Conservation (phyloP, 2,113 vertebrate genomes). For the Eubucco bourcierii region DNA sequence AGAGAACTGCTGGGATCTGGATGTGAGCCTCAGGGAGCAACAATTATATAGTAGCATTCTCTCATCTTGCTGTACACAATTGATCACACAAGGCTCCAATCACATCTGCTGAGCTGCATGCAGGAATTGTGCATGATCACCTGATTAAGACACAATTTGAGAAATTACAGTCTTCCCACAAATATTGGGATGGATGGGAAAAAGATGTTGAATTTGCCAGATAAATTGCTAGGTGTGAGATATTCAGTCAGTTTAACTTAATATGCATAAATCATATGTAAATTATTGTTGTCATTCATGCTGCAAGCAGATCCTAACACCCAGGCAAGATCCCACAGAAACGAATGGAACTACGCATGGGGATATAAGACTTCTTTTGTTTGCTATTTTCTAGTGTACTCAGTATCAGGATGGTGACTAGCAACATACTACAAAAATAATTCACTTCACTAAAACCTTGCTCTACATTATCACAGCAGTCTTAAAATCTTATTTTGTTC, state of each 20-base stretch:
- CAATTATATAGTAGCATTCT: accelerated
- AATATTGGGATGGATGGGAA: not conserved
- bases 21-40: not conserved
- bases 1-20: not conserved
- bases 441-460: not conserved
- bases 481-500: not conserved
- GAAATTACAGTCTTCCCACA: not conserved
- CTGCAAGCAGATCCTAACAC: not conserved
- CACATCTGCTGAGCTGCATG: not conserved
- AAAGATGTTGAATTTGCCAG: not conserved
- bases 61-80: not conserved
- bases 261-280: not conserved
- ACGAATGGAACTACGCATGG: not conserved
- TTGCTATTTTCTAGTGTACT: not conserved
- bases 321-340: not conserved
- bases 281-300: not conserved
- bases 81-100: not conserved
- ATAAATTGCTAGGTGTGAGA: not conserved
- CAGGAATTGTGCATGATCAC: not conserved
- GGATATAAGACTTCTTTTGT: not conserved
- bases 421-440: not conserved
- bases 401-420: not conserved
- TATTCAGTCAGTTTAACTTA: not conserved
- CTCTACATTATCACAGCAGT: not conserved
- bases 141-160: not conserved